phyloP scores from a whole-genome alignment of 2,888 invertebrate genomes.

The Ornithoptera alexandrae region DNA sequence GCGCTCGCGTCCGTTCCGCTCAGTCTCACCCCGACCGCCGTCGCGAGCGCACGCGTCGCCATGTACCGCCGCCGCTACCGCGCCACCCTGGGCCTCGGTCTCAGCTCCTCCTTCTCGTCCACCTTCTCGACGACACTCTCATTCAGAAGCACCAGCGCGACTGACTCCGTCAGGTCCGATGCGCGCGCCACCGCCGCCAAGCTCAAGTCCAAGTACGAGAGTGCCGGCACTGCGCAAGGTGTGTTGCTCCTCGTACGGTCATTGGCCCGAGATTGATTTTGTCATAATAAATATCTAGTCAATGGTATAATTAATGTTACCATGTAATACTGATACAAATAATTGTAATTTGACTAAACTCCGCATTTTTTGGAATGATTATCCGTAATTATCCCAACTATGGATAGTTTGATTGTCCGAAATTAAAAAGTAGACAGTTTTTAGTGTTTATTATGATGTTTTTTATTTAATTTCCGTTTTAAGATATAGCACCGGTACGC shows the following conservation, averaged over 20 bases:
- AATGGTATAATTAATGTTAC: not conserved
- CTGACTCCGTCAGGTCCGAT: conserved; percentile 67
- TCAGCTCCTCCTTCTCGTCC: conserved; percentile 70
- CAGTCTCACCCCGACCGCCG: conserved; percentile 61
- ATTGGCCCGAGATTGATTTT: conserved; percentile 9
- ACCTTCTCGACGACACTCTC: conserved; percentile 63
- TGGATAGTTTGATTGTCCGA: too few relatives aligned
- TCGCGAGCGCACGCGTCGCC: conserved; percentile 44
- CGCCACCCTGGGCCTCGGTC: conserved; percentile 69
- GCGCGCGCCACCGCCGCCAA: conserved; percentile 75
- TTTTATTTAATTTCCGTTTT: too few relatives aligned
- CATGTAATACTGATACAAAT: too few relatives aligned
- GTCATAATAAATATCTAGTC: not conserved
- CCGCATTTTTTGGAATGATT: too few relatives aligned
- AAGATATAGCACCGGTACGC: too few relatives aligned
- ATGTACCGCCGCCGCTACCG: conserved; percentile 76
- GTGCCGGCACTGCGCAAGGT: conserved; percentile 75
- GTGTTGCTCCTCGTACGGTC: conserved; percentile 40
- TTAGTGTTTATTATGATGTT: too few relatives aligned
- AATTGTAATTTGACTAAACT: too few relatives aligned
- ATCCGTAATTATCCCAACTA: too few relatives aligned
- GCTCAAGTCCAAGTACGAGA: conserved; percentile 74
- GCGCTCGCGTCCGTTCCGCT: conserved; percentile 55
- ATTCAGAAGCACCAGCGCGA: conserved; percentile 41
- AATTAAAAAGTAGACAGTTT: too few relatives aligned